Percentiles rank a stretch among this genome's conserved stretches.
Conservation (phyloP, 2,113 vertebrate species). For the Aramus guarauna region DNA sequence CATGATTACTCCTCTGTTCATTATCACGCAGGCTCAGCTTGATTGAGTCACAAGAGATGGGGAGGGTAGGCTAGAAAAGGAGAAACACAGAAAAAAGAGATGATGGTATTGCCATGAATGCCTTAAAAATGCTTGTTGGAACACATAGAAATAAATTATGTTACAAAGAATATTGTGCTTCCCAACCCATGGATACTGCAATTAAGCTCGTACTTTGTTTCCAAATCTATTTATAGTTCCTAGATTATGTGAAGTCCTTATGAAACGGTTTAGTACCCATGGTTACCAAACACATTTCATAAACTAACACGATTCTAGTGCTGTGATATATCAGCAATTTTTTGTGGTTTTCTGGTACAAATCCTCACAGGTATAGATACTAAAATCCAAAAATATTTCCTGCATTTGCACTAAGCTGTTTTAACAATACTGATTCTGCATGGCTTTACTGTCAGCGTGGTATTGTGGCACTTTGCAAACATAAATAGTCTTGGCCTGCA, state of each 20-base stretch:
- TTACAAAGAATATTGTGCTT: background rate
- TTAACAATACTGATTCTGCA: background rate
- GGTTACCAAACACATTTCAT: constrained; percentile 30
- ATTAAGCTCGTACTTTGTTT: background rate
- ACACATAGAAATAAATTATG: background rate
- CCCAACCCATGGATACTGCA: background rate
- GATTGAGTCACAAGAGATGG: background rate
- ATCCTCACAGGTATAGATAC: background rate
- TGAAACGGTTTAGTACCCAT: constrained; percentile 56
- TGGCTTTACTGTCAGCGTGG: background rate
- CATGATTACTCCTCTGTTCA: background rate
- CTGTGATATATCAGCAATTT: background rate
- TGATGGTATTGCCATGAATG: background rate
- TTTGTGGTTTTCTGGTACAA: background rate
- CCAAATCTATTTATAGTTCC: constrained; percentile 36
- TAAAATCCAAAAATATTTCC: background rate
- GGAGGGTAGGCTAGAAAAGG: background rate
- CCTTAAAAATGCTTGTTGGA: background rate
- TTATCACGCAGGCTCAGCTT: background rate
- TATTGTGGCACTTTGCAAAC: background rate
- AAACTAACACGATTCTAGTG: background rate
- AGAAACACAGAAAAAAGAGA: background rate
- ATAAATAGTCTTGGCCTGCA: background rate
- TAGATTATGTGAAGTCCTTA: constrained; percentile 15
- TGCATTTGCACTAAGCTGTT: background rate